These are phyloP conservation scores for Bombus affinis DNA, from an alignment of 1,140 invertebrate species.

Conservation along the genomic window DNA sequence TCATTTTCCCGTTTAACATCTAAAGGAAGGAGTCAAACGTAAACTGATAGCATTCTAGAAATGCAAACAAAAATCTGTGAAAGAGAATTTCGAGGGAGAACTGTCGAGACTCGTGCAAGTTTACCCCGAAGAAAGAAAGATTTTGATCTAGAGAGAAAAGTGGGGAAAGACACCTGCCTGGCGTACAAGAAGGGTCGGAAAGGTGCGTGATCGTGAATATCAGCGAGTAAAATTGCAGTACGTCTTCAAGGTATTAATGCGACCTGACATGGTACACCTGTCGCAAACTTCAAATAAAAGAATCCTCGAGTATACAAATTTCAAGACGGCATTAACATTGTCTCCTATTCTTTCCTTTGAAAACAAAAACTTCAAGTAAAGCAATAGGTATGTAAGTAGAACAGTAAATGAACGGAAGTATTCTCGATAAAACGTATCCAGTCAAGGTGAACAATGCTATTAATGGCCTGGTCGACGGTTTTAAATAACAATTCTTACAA, in stretches of 20 bases:
- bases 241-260: constrained; percentile 24
- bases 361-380: not conserved
- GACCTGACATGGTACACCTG: constrained; percentile 32
- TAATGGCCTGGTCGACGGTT: not conserved
- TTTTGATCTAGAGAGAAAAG: constrained; percentile 12
- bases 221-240: constrained; percentile 40
- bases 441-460: constrained; percentile 24
- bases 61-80: not conserved
- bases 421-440: not conserved
- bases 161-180: constrained; percentile 43
- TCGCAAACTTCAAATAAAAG: constrained; percentile 15
- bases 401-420: not conserved
- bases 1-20: not conserved
- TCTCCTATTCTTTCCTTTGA: not conserved
- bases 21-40: not conserved
- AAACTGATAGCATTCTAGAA: not conserved
- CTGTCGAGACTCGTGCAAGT: not conserved
- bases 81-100: not conserved
- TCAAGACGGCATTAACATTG: not conserved
- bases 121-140: not conserved
- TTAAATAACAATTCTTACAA: not conserved
- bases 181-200: constrained; percentile 22
- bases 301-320: not conserved
- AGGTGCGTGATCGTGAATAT: constrained; percentile 43
- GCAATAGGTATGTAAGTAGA: too few species aligned